Percentiles rank a stretch among this genome's conserved stretches.
These are phyloP conservation scores for Python bivittatus DNA, from an alignment of 2,113 vertebrate species.

Conservation along the genomic window DNA sequence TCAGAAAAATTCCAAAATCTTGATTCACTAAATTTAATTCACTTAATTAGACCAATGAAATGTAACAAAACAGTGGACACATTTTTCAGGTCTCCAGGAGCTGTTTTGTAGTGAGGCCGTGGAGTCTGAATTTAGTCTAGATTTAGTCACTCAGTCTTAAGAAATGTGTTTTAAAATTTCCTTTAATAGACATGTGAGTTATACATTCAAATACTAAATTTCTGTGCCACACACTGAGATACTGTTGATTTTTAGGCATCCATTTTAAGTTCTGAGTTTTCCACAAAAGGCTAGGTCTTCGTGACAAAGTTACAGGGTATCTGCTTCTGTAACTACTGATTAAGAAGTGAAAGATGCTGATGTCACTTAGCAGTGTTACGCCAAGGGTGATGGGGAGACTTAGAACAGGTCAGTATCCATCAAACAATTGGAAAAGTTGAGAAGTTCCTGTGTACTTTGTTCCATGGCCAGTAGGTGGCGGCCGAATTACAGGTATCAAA, in stretches of 20 bases:
- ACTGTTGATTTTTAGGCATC: background rate
- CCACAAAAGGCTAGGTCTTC: background rate
- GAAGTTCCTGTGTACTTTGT: background rate
- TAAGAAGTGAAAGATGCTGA: background rate
- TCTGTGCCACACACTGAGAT: background rate
- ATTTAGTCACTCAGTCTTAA: background rate
- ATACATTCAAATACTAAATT: background rate
- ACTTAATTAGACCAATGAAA: background rate
- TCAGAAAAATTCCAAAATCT: too few relatives aligned
- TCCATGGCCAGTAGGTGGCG: slow-evolving; percentile 5
- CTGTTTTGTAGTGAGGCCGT: background rate
- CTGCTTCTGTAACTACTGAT: background rate
- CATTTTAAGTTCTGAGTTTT: background rate
- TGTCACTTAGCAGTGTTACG: background rate
- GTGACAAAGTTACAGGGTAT: background rate
- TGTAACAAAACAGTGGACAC: background rate
- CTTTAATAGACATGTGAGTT: background rate
- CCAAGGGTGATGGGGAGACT: background rate
- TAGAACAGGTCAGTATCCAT: background rate
- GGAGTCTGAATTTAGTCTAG: background rate
- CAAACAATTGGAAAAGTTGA: background rate
- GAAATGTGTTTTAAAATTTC: background rate
- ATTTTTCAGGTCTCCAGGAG: background rate
- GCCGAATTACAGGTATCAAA: background rate
- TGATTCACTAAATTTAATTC: too few relatives aligned